Conservation (phyloP, 2,797 vertebrate genomes). For the Pempheris klunzingeri region DNA sequence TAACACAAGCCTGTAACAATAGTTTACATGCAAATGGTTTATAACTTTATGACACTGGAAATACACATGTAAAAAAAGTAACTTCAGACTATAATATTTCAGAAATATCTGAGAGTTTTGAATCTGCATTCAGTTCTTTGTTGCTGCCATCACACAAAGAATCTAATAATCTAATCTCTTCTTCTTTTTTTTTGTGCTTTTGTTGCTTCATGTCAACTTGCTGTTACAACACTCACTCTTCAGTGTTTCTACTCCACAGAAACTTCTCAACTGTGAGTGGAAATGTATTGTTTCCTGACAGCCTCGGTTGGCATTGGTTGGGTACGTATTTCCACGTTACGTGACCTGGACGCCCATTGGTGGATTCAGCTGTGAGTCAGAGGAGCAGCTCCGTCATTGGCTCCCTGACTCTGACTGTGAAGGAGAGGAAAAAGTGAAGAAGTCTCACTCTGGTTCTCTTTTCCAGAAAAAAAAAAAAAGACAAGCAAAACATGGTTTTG, state of each 20-base stretch:
- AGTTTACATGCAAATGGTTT: not conserved
- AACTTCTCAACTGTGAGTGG: constrained; percentile 14
- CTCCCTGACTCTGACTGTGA: not conserved
- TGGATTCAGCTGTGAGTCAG: constrained; percentile 45
- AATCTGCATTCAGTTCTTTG: constrained; percentile 1
- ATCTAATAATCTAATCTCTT: constrained; percentile 31
- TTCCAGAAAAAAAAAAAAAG: not conserved
- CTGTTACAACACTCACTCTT: constrained; percentile 11
- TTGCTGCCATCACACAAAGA: not conserved
- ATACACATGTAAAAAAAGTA: too few relatives aligned
- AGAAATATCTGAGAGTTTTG: not conserved
- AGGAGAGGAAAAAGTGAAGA: not conserved
- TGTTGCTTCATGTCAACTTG: constrained; percentile 8
- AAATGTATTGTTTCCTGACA: constrained; percentile 10
- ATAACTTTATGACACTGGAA: not conserved
- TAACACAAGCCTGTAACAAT: not conserved
- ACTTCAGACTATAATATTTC: not conserved
- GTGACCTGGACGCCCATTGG: constrained; percentile 55
- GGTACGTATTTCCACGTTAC: not conserved
- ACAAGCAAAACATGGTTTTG: not conserved
- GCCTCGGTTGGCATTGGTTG: not conserved
- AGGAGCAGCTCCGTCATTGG: not conserved
- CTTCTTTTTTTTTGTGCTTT: not conserved
- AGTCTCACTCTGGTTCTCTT: constrained; percentile 27
- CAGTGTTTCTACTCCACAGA: not conserved